Percentiles rank a stretch among this genome's conserved stretches.
Conservation (phyloP, 2,888 invertebrate genomes). For the Dryocosmus kuriphilus region DNA sequence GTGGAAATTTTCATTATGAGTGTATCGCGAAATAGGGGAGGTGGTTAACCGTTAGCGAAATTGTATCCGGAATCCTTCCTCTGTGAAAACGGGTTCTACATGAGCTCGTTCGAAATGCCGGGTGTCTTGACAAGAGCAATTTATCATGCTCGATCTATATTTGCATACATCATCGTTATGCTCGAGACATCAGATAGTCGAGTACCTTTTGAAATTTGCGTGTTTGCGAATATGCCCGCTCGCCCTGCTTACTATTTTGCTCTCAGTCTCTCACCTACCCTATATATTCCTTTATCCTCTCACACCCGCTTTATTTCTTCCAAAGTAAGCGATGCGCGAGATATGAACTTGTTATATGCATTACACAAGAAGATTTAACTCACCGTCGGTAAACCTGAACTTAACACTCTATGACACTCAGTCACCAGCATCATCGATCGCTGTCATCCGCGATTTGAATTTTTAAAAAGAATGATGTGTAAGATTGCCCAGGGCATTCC, state of each 20-base stretch:
- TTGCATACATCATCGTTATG: constrained; percentile 76
- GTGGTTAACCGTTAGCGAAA: constrained; percentile 69
- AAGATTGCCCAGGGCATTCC: not conserved
- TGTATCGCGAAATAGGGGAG: constrained; percentile 53
- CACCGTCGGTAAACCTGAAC: not conserved
- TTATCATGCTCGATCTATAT: constrained; percentile 78
- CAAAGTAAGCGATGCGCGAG: constrained; percentile 70
- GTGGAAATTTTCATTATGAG: constrained; percentile 18
- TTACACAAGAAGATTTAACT: constrained; percentile 5
- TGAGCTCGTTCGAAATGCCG: constrained; percentile 76
- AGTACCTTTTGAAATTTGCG: constrained; percentile 77
- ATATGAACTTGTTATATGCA: constrained; percentile 64
- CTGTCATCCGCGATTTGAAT: not conserved
- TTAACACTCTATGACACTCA: not conserved
- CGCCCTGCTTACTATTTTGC: constrained; percentile 46
- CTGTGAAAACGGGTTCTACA: constrained; percentile 72
- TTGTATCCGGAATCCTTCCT: constrained; percentile 70
- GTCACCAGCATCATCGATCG: not conserved
- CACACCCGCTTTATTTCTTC: constrained; percentile 59
- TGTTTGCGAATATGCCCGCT: constrained; percentile 75
- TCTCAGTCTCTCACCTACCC: constrained; percentile 4
- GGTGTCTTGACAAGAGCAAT: constrained; percentile 77
- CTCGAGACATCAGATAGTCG: constrained; percentile 76
- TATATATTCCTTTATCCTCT: constrained; percentile 45
- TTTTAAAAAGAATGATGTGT: not conserved